These are phyloP conservation scores for Ischnura elegans DNA, from an alignment of 2,888 invertebrate species.

Conservation along the genomic window DNA sequence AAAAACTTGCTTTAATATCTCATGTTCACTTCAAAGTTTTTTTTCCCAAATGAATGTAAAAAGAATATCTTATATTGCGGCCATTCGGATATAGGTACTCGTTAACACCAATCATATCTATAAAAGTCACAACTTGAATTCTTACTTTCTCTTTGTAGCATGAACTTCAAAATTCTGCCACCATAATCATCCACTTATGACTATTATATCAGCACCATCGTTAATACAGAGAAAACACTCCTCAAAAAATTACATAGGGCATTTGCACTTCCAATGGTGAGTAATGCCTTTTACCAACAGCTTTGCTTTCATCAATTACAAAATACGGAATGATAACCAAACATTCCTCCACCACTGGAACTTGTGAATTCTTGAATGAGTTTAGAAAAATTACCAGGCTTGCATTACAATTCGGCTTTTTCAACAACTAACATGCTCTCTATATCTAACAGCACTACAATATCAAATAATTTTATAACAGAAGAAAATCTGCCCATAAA, in stretches of 20 bases:
- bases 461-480: background rate
- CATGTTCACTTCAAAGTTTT: background rate
- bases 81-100: background rate
- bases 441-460: background rate
- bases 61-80: background rate
- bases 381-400: conserved; percentile 4
- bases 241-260: conserved; percentile 9
- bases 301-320: background rate
- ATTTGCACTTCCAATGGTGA: background rate
- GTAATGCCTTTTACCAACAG: background rate
- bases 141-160: background rate
- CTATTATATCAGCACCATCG: conserved; percentile 10
- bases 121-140: background rate
- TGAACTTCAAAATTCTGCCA: background rate
- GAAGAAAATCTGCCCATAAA: background rate
- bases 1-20: background rate
- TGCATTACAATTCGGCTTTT: background rate
- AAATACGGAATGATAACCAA: background rate
- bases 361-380: background rate
- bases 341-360: background rate
- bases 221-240: conserved; percentile 31
- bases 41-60: background rate
- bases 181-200: conserved; percentile 5
- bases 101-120: background rate
- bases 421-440: background rate